A percentile compares a stretch with the other conserved stretches of the same genome.
phyloP scores from a whole-genome alignment of 2,113 vertebrate species.

The Podarcis cretensis region DNA sequence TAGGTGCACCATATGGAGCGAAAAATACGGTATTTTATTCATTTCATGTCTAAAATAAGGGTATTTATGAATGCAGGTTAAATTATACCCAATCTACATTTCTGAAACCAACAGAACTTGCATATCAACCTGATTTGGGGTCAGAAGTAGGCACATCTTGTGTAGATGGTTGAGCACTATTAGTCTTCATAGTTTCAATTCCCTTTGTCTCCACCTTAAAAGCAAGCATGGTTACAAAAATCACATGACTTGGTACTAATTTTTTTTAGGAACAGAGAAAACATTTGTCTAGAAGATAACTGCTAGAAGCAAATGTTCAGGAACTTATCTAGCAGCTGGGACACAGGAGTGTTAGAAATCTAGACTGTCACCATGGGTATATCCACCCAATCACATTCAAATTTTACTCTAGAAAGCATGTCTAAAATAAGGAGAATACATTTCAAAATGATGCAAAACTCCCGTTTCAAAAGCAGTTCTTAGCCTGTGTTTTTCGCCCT shows the following conservation, averaged over 20 bases:
- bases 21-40: not conserved
- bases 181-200: slow-evolving; percentile 77
- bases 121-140: slow-evolving; percentile 70
- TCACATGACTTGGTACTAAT: not conserved
- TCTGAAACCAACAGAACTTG: not conserved
- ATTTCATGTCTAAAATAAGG: not conserved
- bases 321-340: not conserved
- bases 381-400: not conserved
- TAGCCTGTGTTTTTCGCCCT: too few relatives aligned
- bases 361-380: not conserved
- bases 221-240: not conserved
- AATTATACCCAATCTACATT: not conserved
- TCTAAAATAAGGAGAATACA: not conserved
- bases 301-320: not conserved
- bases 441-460: not conserved
- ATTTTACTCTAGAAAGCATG: not conserved
- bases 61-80: not conserved
- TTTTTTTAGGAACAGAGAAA: not conserved
- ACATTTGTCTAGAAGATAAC: not conserved
- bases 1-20: too few relatives aligned
- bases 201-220: slow-evolving; percentile 77
- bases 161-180: slow-evolving; percentile 57
- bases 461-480: not conserved
- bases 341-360: not conserved
- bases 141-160: slow-evolving; percentile 73